Conservation (phyloP, 2,888 invertebrate genomes). For the Amaurobius ferox region DNA sequence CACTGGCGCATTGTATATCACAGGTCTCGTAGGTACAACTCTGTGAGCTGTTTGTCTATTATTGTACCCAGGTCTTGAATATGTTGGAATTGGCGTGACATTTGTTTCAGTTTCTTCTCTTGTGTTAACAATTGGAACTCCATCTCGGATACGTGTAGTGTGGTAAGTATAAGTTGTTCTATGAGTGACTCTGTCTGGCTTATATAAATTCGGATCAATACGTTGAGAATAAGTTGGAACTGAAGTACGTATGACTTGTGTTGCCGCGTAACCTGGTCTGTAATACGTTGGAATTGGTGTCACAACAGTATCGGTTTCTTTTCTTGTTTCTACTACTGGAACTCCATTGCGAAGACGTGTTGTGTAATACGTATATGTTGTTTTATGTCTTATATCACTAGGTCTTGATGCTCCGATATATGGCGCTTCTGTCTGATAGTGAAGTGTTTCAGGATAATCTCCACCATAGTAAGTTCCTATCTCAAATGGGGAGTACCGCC, state of each 20-base stretch:
- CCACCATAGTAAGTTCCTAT: conserved; percentile 54
- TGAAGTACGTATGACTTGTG: conserved; percentile 84
- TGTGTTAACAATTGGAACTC: conserved; percentile 72
- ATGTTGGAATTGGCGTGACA: conserved; percentile 61
- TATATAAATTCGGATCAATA: conserved; percentile 63
- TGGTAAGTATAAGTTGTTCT: conserved; percentile 76
- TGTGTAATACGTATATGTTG: conserved; percentile 93
- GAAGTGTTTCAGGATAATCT: background rate
- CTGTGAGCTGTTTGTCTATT: conserved; percentile 20
- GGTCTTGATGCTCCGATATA: conserved; percentile 24
- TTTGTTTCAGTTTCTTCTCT: conserved; percentile 73
- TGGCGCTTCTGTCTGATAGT: conserved; percentile 36
- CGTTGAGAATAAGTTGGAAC: conserved; percentile 28
- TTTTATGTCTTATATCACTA: conserved; percentile 78
- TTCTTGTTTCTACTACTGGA: conserved; percentile 89
- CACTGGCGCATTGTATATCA: background rate
- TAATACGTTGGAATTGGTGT: conserved; percentile 46
- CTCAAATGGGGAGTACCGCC: conserved; percentile 43
- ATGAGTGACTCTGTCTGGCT: conserved; percentile 74
- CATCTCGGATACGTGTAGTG: conserved; percentile 72
- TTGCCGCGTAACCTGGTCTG: conserved; percentile 26
- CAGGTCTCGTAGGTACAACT: conserved; percentile 23
- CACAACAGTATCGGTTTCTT: conserved; percentile 82
- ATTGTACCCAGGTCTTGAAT: conserved; percentile 10
- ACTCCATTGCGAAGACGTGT: conserved; percentile 90